Base-by-base conservation (phyloP, 2,888 invertebrate species). In the Scaptodrosophila latifasciaeformis region DNA sequence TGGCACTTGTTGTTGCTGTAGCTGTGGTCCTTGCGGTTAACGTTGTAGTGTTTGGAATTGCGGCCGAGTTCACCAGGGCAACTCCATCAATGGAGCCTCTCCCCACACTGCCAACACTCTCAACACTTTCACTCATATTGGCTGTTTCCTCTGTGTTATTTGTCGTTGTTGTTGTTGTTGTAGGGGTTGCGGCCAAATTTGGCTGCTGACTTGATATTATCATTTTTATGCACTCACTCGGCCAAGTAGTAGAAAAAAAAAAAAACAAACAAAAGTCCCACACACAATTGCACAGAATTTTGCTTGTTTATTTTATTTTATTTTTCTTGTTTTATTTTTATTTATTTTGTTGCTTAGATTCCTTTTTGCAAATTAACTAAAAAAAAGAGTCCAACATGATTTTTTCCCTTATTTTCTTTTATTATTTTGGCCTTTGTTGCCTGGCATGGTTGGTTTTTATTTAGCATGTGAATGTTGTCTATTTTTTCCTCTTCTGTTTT, bases 301-400 rank as follows among this genome's bases (percentile, higher is more conserved):
- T 46, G 30, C 24, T 40, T 24, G 18, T 46, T 24, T 27, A 31
- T 27, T 35, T 6, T 52, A n/a, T 43, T 46, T 49, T 43, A 24
- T 21, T 44, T 31, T 21, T 13, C 39, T 17, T 43, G 15, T 10
- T 42, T 47, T 29, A 12, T 40, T 39, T 12, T 49, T 54, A 40
- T 49, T 29, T 48, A 34, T 35, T 6, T 13, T 37, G 15, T 2
- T 13, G 9, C 42, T 59, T 56, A 30, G 56, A 49, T 54, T 54
- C 31, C 43, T 65, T n/a, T n/a, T 62, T 57, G 63, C 70, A 59
- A 65, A 63, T 65, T 54, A 65, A 76, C 70, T 76, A 55, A 63
- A 69, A 69, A 67, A 69, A 65, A n/a, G n/a, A n/a, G n/a, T 78
- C 57, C 65, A 65, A 59, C 65, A 65, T 65, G 65, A 65, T 67